phyloP scores from a whole-genome alignment of 1,140 invertebrate genomes.

The Steinernema khuongi region DNA sequence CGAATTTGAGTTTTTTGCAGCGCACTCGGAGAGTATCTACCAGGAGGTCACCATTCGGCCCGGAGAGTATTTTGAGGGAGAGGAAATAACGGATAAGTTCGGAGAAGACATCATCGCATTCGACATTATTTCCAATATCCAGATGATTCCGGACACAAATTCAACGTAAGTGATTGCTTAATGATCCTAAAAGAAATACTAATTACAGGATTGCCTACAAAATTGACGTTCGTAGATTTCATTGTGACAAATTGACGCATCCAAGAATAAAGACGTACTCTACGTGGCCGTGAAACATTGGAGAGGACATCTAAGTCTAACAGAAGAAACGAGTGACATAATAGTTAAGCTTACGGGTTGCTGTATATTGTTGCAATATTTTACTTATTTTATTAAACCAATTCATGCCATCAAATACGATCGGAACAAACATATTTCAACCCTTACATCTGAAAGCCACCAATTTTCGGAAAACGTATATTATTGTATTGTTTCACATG shows the following conservation, averaged over 20 bases:
- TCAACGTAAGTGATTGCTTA: not conserved
- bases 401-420: no score
- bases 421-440: no score
- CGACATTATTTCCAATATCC: constrained; percentile 47
- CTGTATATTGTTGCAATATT: not conserved
- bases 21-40: constrained; percentile 45
- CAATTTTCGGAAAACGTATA: no score
- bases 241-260: not conserved
- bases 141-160: constrained; percentile 25
- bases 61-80: constrained; percentile 56
- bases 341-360: not conserved
- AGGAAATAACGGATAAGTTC: constrained; percentile 48
- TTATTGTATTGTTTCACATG: no score
- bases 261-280: not conserved
- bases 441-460: no score
- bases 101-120: constrained; percentile 47
- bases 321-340: not conserved
- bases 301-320: no score
- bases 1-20: constrained; percentile 48
- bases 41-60: constrained; percentile 41
- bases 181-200: not conserved
- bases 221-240: not conserved
- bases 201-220: not conserved
- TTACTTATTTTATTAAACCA: no score
- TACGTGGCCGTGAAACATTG: not conserved